Evolutionary conservation across 2,888 invertebrate species (phyloP), one percentile per base, ranked within the genome.

Genomic region (Eurytoma californica): DNA sequence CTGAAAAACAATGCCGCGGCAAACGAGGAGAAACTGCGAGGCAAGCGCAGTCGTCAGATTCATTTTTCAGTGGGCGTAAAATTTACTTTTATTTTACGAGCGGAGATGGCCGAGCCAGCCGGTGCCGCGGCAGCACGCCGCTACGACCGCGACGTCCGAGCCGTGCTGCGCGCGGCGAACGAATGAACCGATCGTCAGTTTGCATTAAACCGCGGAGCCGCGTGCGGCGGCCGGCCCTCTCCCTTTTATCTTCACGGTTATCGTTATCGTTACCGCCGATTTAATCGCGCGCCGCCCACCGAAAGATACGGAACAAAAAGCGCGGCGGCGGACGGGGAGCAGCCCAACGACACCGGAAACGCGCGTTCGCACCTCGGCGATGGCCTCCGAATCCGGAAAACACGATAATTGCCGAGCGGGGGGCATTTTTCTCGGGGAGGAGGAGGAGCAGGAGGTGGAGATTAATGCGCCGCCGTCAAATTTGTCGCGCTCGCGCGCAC

Each of bases 401-500:
- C 39, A 39, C 39, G 39, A 39, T 39, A 39, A 39, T 39, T 39
- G 53, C 16, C n/a, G 16, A 53, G n/a, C n/a, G 53, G 5, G 49
- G 49, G 53, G 13, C 13, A n/a, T 53, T n/a, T n/a, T 53, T 53
- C 53, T 53, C n/a, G n/a, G 2, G 14, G 4, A n/a, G 16, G 53
- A 53, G 12, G 14, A 3, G 53, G 53, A 53, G 16, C 4, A 53
- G 16, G 53, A 53, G 53, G 53, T 53, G 78, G 81, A 84, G 85
- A 85, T 84, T 85, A 86, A 86, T 86, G 84, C 83, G 80, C 14
- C 74, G 82, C 80, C 83, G 83, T 86, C 85, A 85, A 87, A 86
- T 86, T 85, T 86, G 85, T 85, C 85, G 83, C 77, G 80, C 77
- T 13, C 4, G 14, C 39, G 20, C n/a, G 20, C 85, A 83, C 77